These are phyloP conservation scores for Stegostoma tigrinum DNA, from an alignment of 2,113 vertebrate species.

Conservation along the genomic window DNA sequence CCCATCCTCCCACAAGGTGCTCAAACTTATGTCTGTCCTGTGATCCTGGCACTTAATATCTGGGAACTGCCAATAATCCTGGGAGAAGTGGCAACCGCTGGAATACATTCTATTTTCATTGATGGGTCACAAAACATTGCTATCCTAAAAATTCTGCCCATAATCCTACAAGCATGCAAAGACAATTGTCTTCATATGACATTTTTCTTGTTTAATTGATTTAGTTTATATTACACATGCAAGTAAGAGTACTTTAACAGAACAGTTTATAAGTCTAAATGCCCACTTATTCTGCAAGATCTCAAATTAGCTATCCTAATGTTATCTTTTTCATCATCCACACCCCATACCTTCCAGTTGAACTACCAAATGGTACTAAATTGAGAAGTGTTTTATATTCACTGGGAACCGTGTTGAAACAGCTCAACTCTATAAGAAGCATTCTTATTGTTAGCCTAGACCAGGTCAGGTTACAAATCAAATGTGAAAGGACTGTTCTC, in stretches of 20 bases:
- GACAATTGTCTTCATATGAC: neutral
- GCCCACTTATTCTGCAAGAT: neutral
- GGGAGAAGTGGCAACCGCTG: too few species aligned
- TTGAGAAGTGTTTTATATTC: neutral
- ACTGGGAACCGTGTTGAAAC: neutral
- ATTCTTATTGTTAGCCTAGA: neutral
- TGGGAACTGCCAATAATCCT: too few species aligned
- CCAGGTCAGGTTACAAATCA: neutral
- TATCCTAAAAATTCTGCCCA: neutral
- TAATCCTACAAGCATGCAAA: neutral
- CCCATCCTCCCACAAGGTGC: too few species aligned
- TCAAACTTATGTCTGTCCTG: too few species aligned
- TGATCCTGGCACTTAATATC: too few species aligned
- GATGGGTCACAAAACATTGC: too few species aligned
- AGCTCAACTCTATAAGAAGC: neutral
- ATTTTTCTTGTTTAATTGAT: neutral
- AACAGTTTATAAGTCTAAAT: neutral
- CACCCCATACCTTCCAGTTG: neutral
- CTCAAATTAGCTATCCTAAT: neutral
- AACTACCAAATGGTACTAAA: neutral
- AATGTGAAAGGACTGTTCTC: neutral
- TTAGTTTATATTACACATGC: neutral
- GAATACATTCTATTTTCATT: too few species aligned
- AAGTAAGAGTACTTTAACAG: neutral
- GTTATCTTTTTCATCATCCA: neutral